Evolutionary conservation across 2,113 vertebrate genomes (phyloP).

Genomic region (Neotoma lepida): DNA sequence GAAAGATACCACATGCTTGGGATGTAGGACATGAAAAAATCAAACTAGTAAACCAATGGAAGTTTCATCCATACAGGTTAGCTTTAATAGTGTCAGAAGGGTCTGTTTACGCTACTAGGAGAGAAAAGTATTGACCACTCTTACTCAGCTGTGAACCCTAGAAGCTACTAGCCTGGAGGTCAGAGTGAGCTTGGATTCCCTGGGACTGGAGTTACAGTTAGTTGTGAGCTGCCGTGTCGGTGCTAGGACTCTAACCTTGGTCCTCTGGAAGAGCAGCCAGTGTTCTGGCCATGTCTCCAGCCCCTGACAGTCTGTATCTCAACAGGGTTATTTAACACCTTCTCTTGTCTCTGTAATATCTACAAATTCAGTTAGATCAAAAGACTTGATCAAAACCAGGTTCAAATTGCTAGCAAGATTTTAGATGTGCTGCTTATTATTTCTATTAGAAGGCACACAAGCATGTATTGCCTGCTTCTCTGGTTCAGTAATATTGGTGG

Average conservation of each 20-base stretch:
- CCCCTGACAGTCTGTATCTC: background rate
- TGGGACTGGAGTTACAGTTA: background rate
- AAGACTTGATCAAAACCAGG: conserved; percentile 43
- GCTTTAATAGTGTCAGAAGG: background rate
- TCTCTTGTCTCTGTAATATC: conserved; percentile 22
- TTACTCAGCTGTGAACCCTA: background rate
- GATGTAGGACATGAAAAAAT: background rate
- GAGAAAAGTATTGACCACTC: background rate
- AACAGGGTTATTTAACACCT: background rate
- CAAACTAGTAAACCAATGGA: background rate
- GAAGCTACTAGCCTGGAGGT: background rate
- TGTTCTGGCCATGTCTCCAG: background rate
- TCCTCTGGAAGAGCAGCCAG: background rate
- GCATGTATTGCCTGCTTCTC: background rate
- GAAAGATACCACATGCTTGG: background rate
- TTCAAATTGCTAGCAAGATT: conserved; percentile 20
- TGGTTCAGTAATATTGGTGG: conserved; percentile 8
- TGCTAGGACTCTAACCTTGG: background rate
- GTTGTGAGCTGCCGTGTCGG: background rate
- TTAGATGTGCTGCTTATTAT: background rate
- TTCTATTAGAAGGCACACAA: conserved; percentile 43
- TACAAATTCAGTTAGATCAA: conserved; percentile 46
- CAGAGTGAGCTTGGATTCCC: background rate
- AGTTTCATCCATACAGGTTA: background rate
- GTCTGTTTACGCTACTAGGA: background rate